Evolutionary conservation across 2,113 vertebrate species (phyloP), one percentile per base, ranked within the genome.

Genomic region (Mormoops blainvillei): DNA sequence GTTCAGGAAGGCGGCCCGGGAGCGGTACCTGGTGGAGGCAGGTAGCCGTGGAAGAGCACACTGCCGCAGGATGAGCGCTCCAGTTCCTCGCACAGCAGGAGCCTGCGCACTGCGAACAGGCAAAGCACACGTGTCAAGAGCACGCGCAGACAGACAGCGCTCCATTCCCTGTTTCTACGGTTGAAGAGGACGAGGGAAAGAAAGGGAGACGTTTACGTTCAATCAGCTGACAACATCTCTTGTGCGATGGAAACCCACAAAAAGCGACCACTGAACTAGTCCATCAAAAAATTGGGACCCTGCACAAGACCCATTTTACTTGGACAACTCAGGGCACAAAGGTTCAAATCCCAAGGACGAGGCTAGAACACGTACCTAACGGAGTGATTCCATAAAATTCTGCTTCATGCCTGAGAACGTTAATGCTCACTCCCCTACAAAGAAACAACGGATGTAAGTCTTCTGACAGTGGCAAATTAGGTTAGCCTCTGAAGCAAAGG

Each of bases 311-410:
- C 43, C 48, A 38, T 2, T 67, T 82, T 18, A 77, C 45, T 14
- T 13, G 67, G 74, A 22, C 80, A 43, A n/a, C 43, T 73, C 13
- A 11, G 92, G 54, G 43, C 31, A 48, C 14, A 18, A 87, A 85
- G n/a, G 31, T n/a, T 56, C 61, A 33, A 67, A 77, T 41, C 13
- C 24, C n/a, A 26, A 10, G 92, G 1, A 48, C 3, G 33, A 78
- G 22, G 52, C 48, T 36, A 36, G 36, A n/a, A 1, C 74, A 98
- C 97, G 86, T 99, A 99, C 99, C 99, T 98, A 99, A 98, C 48
- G 99, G 99, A 68, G 99, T 99, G 95, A 99, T 99, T 74, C 99
- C 99, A 78, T 99, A 99, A 98, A 99, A 99, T 98, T 99, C 99
- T 10, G 99, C 99, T 98, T 99, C 99, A 63, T 99, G 99, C 41